Base-by-base conservation (phyloP, 2,888 invertebrate genomes). In the Tholera decimalis region DNA sequence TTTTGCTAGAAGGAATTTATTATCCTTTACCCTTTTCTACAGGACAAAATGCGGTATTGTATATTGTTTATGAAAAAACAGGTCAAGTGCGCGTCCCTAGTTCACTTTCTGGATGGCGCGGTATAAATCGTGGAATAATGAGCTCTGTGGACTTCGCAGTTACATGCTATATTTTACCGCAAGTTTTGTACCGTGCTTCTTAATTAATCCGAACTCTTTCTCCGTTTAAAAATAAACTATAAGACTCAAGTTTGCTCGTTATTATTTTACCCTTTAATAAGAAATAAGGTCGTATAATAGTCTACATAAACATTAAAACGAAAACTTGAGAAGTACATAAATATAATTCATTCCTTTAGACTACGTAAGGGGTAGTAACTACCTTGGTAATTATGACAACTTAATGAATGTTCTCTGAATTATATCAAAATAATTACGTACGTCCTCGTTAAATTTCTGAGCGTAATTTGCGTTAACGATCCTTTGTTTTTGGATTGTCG, bases 1-100 rank as follows among this genome's bases (percentile, higher is more conserved):
- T 82, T 83, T 79, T 84, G 79, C 83, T 87, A 69, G 72, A 79
- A 79, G 73, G 79, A 83, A 86, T 88, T 86, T 87, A 88, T 88
- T 88, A 85, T 85, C 78, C 82, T 79, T 82, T 80, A 84, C 84
- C 83, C 84, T 85, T 86, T 83, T 84, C 72, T 70, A 63, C 46
- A 73, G 73, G 77, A 82, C 80, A 82, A 82, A 82, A 78, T 77
- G 80, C 71, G 81, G 85, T 63, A 73, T 75, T 76, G 64, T 71
- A 73, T 80, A 78, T 78, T 81, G 82, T 82, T 83, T 76, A 76
- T 72, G 59, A 77, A 63, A 68, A 83, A 81, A 46, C 59, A 63
- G 81, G 83, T 83, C 83, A 81, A 78, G 81, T 73, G 44, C 68
- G 68, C 56, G 66, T 63, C 76, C 70, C 64, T 74, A 62, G 70